Conservation (phyloP, 2,888 invertebrate genomes). For the Oegoconia quadripuncta region DNA sequence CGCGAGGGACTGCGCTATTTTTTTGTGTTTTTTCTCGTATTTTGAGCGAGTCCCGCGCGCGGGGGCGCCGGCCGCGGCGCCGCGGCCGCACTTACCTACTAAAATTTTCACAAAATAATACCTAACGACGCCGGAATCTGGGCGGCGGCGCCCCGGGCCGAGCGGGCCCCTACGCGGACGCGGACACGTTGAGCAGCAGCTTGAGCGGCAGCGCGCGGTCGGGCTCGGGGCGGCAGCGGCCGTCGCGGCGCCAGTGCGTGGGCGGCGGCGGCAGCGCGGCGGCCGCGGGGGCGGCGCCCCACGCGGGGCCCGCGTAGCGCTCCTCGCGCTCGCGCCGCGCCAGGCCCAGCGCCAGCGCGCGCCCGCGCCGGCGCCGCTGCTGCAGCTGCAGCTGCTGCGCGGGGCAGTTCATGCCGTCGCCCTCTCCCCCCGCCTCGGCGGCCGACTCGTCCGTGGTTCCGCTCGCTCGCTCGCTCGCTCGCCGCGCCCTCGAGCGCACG, state of each 20-base stretch:
- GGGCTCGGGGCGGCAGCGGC: conserved; percentile 68
- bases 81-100: conserved; percentile 66
- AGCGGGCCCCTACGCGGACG: conserved; percentile 48
- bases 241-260: conserved; percentile 83
- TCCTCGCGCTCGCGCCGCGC: conserved; percentile 44
- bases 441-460: conserved; percentile 36
- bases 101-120: conserved; percentile 79
- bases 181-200: conserved; percentile 80
- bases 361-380: conserved; percentile 20
- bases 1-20: conserved; percentile 9
- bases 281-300: conserved; percentile 89
- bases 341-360: conserved; percentile 25
- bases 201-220: conserved; percentile 81
- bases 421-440: neutral
- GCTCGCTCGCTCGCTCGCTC: conserved; percentile 63
- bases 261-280: conserved; percentile 89
- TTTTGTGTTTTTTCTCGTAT: conserved; percentile 5
- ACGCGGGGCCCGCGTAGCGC: conserved; percentile 86
- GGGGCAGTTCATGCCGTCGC: conserved; percentile 45
- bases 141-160: conserved; percentile 66
- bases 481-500: conserved; percentile 34
- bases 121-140: conserved; percentile 76
- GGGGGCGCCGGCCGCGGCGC: conserved; percentile 23
- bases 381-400: conserved; percentile 45
- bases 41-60: conserved; percentile 22